phyloP scores from a whole-genome alignment of 1,140 invertebrate species.

The Bombus pascuorum region DNA sequence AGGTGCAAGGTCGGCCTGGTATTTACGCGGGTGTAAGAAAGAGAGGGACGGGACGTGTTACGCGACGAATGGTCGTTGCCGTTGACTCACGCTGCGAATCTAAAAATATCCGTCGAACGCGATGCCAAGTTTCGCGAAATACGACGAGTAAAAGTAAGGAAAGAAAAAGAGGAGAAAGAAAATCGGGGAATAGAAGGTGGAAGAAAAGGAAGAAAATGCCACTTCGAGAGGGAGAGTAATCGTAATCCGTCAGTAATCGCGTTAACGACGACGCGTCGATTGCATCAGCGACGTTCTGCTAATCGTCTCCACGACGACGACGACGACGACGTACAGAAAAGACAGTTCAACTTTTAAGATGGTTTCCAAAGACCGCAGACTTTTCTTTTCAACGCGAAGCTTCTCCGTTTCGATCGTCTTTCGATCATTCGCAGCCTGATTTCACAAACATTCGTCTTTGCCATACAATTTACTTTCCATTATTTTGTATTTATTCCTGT shows the following conservation, averaged over 20 bases:
- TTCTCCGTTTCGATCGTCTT: background rate
- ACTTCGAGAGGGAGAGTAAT: constrained; percentile 25
- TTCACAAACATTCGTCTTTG: too few species aligned
- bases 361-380: background rate
- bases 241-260: constrained; percentile 47
- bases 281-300: constrained; percentile 1
- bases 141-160: constrained; percentile 5
- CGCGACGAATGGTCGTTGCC: constrained; percentile 49
- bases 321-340: background rate
- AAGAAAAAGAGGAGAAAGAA: background rate
- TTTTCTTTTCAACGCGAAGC: background rate
- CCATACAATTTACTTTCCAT: too few species aligned
- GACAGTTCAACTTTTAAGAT: background rate
- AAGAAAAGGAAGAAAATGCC: background rate
- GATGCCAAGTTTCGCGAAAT: constrained; percentile 25
- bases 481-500: background rate
- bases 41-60: constrained; percentile 53
- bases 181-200: background rate
- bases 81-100: constrained; percentile 62
- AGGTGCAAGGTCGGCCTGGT: constrained; percentile 45
- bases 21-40: constrained; percentile 14
- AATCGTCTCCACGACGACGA: background rate
- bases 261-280: background rate
- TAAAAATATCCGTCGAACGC: constrained; percentile 59
- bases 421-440: background rate